Conservation (phyloP, 2,797 vertebrate species). For the Tenualosa ilisha region DNA sequence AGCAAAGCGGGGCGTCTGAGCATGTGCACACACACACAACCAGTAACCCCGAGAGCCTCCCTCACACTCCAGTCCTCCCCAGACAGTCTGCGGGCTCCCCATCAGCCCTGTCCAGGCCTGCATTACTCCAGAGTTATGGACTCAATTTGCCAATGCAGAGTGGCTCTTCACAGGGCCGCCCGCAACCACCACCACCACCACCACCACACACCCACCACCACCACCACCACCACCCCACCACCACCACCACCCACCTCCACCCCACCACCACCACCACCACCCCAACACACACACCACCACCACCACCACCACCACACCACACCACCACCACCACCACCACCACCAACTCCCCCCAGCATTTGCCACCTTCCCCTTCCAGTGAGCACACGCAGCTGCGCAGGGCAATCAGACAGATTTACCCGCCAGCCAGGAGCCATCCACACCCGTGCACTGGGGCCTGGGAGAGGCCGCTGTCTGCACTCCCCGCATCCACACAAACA, state of each 20-base stretch:
- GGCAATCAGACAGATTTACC: conserved; percentile 84
- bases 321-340: conserved; percentile 70
- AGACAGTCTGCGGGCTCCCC: conserved; percentile 85
- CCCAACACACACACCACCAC: too few species aligned
- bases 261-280: conserved; percentile 63
- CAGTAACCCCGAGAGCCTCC: conserved; percentile 56
- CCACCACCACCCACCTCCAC: conserved; percentile 77
- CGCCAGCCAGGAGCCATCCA: conserved; percentile 68
- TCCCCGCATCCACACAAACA: conserved; percentile 71
- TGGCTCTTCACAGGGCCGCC: conserved; percentile 86
- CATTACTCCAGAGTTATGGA: conserved; percentile 95
- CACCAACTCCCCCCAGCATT: conserved; percentile 24
- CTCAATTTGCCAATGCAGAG: conserved; percentile 97
- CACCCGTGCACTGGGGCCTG: conserved; percentile 65
- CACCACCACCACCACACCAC: too few species aligned
- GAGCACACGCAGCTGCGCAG: conserved; percentile 66
- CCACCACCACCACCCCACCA: conserved; percentile 38
- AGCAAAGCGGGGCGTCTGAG: neutral
- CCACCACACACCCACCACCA: conserved; percentile 57
- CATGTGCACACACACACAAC: conserved; percentile 59
- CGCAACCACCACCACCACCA: conserved; percentile 45
- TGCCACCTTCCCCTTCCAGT: conserved; percentile 77
- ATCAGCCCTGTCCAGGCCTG: conserved; percentile 84
- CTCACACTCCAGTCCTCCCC: conserved; percentile 46
- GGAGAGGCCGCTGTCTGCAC: conserved; percentile 68